Conservation (phyloP, 2,888 invertebrate species). For the Pelosia muscerda region DNA sequence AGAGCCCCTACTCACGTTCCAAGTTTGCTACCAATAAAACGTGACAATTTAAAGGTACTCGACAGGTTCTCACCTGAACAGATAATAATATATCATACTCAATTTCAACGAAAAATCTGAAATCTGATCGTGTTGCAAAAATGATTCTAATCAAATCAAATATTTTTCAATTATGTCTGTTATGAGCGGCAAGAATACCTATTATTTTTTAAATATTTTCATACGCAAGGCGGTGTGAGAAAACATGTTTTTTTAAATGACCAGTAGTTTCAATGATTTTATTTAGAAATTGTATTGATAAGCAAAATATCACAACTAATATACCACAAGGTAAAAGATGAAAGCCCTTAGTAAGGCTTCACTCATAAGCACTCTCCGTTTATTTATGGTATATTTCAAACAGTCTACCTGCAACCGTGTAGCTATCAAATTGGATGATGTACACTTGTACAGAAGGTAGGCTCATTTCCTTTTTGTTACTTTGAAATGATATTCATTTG, state of each 20-base stretch:
- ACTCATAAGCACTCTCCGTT: slow-evolving; percentile 37
- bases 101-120: not conserved
- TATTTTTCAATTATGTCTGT: not conserved
- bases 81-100: not conserved
- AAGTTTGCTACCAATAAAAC: not conserved
- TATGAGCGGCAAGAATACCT: not conserved
- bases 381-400: slow-evolving; percentile 66
- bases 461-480: slow-evolving; percentile 83
- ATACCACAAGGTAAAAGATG: not conserved
- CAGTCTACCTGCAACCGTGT: slow-evolving; percentile 63
- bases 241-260: not conserved
- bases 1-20: slow-evolving; percentile 15
- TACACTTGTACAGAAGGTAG: slow-evolving; percentile 60
- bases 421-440: slow-evolving; percentile 73
- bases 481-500: slow-evolving; percentile 78
- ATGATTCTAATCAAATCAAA: not conserved
- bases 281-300: slow-evolving; percentile 3
- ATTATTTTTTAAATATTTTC: not conserved
- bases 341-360: slow-evolving; percentile 7
- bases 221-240: not conserved
- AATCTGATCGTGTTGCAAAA: not conserved
- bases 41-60: not conserved
- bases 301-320: not conserved
- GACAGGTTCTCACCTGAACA: not conserved
- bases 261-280: not conserved